Conservation (phyloP, 2,888 invertebrate species). For the Tholera decimalis region DNA sequence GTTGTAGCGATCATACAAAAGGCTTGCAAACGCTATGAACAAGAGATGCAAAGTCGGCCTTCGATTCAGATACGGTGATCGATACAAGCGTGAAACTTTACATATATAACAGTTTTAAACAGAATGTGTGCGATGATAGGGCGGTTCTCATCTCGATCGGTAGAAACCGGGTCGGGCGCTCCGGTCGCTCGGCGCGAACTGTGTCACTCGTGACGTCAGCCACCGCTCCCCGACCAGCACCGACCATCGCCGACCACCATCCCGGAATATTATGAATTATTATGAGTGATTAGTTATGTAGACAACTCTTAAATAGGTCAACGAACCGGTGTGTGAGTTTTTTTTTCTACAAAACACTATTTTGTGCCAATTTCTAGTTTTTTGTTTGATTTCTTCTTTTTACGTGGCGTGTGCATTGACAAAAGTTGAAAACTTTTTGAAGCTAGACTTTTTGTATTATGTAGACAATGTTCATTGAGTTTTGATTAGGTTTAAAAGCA, state of each 20-base stretch:
- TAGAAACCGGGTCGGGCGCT: slow-evolving; percentile 72
- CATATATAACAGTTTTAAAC: slow-evolving; percentile 58
- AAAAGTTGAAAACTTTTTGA: slow-evolving; percentile 30
- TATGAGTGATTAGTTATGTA: slow-evolving; percentile 65
- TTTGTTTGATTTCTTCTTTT: slow-evolving; percentile 37
- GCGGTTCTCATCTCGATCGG: slow-evolving; percentile 65
- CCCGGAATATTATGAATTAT: slow-evolving; percentile 61
- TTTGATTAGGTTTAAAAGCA: not conserved
- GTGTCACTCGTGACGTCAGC: slow-evolving; percentile 80
- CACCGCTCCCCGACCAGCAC: slow-evolving; percentile 28
- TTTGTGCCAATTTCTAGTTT: slow-evolving; percentile 48
- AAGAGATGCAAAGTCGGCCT: slow-evolving; percentile 12
- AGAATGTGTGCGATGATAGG: slow-evolving; percentile 63
- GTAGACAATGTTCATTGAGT: not conserved
- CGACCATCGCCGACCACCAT: slow-evolving; percentile 36
- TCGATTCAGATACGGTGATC: slow-evolving; percentile 22
- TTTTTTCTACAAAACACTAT: slow-evolving; percentile 51
- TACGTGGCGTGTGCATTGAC: slow-evolving; percentile 26
- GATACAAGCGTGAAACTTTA: slow-evolving; percentile 46
- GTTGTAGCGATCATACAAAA: not conserved
- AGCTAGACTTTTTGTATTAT: slow-evolving; percentile 11
- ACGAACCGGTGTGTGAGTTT: slow-evolving; percentile 54
- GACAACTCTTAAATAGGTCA: slow-evolving; percentile 65
- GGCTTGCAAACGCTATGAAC: not conserved
- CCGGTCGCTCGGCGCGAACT: slow-evolving; percentile 68